phyloP scores from a whole-genome alignment of 2,113 vertebrate species.

The Epinephelus moara region DNA sequence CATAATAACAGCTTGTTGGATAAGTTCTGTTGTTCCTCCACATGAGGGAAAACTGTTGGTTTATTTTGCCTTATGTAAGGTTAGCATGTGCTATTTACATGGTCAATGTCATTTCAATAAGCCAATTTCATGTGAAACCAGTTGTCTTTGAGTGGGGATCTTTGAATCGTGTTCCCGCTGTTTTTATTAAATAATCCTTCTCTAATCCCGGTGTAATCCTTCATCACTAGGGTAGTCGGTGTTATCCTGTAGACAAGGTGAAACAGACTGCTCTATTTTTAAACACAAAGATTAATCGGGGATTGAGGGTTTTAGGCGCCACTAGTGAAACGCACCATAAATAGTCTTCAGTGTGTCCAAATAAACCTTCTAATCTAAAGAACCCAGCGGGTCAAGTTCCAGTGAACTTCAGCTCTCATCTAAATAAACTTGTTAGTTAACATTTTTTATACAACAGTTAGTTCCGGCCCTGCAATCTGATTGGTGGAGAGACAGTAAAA shows the following conservation, averaged over 20 bases:
- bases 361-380: constrained; percentile 34
- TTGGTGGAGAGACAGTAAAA: too few relatives aligned
- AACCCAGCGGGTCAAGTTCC: constrained; percentile 1
- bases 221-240: constrained; percentile 50
- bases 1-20: neutral
- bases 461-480: too few relatives aligned
- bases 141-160: constrained; percentile 38
- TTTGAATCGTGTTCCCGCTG: constrained; percentile 38
- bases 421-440: constrained; percentile 2
- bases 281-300: constrained; percentile 79
- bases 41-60: constrained; percentile 14
- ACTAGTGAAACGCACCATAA: constrained; percentile 63
- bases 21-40: neutral
- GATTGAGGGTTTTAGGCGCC: constrained; percentile 77
- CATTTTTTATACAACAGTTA: too few relatives aligned
- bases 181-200: constrained; percentile 75
- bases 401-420: neutral
- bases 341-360: constrained; percentile 63
- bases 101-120: constrained; percentile 11
- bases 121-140: constrained; percentile 23
- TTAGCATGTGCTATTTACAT: constrained; percentile 58
- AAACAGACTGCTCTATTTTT: constrained; percentile 78
- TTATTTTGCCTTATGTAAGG: constrained; percentile 60
- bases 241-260: constrained; percentile 70
- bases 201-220: constrained; percentile 71